Conservation (phyloP, 2,113 vertebrate genomes). For the Cariama cristata region DNA sequence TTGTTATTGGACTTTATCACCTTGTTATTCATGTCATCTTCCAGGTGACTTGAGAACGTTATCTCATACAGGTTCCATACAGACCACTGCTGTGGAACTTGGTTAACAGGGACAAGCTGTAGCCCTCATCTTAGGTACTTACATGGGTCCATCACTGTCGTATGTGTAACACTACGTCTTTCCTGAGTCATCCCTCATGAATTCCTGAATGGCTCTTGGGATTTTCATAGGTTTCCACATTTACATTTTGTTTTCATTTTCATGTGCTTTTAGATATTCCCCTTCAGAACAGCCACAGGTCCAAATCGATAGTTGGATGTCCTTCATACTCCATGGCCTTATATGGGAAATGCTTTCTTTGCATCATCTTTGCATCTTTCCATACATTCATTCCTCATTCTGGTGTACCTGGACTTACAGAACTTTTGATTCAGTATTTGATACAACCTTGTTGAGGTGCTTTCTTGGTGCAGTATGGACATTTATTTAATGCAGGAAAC, state of each 20-base stretch:
- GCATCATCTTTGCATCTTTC: neutral
- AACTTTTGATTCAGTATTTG: neutral
- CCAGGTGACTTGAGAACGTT: neutral
- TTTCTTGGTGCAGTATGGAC: neutral
- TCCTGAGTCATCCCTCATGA: neutral
- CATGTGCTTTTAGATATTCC: neutral
- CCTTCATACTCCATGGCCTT: neutral
- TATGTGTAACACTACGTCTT: accelerated
- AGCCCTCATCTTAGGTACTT: neutral
- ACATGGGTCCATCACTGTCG: neutral
- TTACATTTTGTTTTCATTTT: neutral
- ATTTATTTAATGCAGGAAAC: neutral
- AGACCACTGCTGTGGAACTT: neutral
- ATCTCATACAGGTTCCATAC: neutral
- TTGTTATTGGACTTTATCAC: neutral
- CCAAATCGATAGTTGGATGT: neutral
- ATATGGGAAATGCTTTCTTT: accelerated
- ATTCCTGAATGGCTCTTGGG: neutral
- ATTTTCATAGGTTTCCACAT: neutral
- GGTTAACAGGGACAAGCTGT: too few species aligned
- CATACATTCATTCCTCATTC: neutral
- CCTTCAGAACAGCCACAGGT: neutral
- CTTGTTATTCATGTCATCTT: neutral
- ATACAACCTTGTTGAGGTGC: neutral
- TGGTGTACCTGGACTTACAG: neutral